Evolutionary conservation across 2,113 vertebrate species (phyloP).

Genomic region (Propithecus coquereli): DNA sequence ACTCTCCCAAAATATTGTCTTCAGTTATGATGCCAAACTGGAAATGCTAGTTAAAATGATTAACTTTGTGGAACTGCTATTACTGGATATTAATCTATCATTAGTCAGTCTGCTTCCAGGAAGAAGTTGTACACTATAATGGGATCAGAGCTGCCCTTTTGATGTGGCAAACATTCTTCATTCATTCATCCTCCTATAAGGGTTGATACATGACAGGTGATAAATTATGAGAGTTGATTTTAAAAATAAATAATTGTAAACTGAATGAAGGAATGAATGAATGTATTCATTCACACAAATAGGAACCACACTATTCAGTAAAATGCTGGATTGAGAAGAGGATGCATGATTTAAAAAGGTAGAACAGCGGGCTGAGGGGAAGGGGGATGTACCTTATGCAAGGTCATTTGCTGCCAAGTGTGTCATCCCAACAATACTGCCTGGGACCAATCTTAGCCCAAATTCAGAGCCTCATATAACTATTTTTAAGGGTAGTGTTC

Average conservation of each 20-base stretch:
- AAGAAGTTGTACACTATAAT: not conserved
- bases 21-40: not conserved
- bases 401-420: not conserved
- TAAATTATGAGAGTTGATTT: not conserved
- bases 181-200: not conserved
- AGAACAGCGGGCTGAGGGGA: not conserved
- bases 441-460: not conserved
- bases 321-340: not conserved
- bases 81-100: not conserved
- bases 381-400: not conserved
- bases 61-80: not conserved
- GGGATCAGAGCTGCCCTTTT: not conserved
- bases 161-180: not conserved
- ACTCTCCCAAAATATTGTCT: not conserved
- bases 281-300: not conserved
- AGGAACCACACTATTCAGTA: not conserved
- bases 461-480: not conserved
- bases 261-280: not conserved
- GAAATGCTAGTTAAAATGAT: not conserved
- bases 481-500: not conserved
- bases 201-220: not conserved
- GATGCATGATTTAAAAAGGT: not conserved
- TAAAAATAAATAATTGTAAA: not conserved
- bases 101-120: not conserved
- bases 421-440: not conserved